Evolutionary conservation across 2,113 vertebrate species (phyloP).

Genomic region (Solea senegalensis): DNA sequence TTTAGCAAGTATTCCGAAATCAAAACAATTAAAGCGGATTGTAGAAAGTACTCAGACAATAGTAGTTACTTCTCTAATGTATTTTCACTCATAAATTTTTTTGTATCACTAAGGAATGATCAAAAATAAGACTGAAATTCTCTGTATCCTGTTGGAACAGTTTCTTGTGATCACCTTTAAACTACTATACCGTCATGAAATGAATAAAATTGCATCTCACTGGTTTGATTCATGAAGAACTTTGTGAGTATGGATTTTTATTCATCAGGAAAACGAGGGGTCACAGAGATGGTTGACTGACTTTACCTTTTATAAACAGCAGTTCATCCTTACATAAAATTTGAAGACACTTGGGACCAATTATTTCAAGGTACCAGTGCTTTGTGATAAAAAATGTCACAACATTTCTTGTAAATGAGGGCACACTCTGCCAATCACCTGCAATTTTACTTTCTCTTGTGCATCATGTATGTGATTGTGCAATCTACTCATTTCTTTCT

Average conservation of each 20-base stretch:
- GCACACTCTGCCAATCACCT: conserved; percentile 9
- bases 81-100: conserved; percentile 17
- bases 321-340: conserved; percentile 26
- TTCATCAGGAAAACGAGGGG: conserved; percentile 1
- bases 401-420: conserved; percentile 24
- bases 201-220: conserved; percentile 11
- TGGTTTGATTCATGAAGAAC: conserved; percentile 19
- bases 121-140: conserved; percentile 45
- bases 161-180: neutral
- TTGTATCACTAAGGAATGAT: conserved; percentile 29
- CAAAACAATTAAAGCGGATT: conserved; percentile 39
- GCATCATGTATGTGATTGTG: conserved; percentile 56
- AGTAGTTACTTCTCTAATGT: conserved; percentile 9
- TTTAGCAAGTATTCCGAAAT: conserved; percentile 32
- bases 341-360: neutral
- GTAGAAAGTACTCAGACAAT: neutral
- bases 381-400: conserved; percentile 10
- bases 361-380: conserved; percentile 14
- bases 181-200: conserved; percentile 8
- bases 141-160: conserved; percentile 14
- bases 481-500: conserved; percentile 21
- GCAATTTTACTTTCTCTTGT: conserved; percentile 29
- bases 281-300: conserved; percentile 2
- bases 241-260: conserved; percentile 7
- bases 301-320: neutral